Conservation (phyloP, 2,113 vertebrate species). For the human (Homo sapiens) region GRCh38 chr16:89871001-89871500, state of each 20-base stretch:
- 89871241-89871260: not conserved
- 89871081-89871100: not conserved
- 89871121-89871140: not conserved
- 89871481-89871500: not conserved
- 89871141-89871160: not conserved
- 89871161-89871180: too few relatives aligned
- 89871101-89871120: not conserved
- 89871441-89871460: too few relatives aligned
- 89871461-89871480: too few relatives aligned
- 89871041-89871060: too few relatives aligned
- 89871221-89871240: not conserved
- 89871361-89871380: not conserved
- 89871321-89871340: not conserved
- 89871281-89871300: not conserved
- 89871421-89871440: not conserved
- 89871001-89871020: too few relatives aligned
- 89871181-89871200: not conserved
- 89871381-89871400: not conserved
- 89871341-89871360: not conserved
- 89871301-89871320: conserved; percentile 24
- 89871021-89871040: too few relatives aligned
- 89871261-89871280: too few relatives aligned
- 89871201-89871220: not conserved
- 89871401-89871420: not conserved
- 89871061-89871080: too few relatives aligned